These are phyloP conservation scores for Malthinus flaveolus DNA, from an alignment of 2,888 invertebrate genomes.

Conservation along the genomic window DNA sequence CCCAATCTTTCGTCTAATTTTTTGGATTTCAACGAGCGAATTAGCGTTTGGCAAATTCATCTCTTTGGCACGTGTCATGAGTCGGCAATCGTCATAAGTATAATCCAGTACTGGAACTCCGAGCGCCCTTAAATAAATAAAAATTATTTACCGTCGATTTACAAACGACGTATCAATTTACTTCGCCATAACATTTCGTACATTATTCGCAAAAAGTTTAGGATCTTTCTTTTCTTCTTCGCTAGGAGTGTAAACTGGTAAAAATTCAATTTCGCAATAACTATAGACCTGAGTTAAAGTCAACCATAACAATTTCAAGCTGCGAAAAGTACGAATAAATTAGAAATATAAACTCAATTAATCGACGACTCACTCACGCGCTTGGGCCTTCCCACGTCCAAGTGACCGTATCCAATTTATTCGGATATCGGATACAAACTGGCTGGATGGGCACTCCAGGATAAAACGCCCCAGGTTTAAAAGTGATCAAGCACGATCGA, in stretches of 20 bases:
- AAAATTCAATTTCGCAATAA: constrained; percentile 86
- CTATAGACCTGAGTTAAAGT: constrained; percentile 87
- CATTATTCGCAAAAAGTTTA: constrained; percentile 87
- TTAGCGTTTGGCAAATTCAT: constrained; percentile 77
- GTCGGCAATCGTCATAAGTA: constrained; percentile 88
- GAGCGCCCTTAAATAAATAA: constrained; percentile 65
- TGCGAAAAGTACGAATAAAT: constrained; percentile 51
- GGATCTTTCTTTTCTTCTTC: constrained; percentile 85
- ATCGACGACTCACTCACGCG: constrained; percentile 69
- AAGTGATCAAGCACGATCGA: constrained; percentile 85
- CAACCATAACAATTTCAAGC: constrained; percentile 82
- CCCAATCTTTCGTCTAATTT: constrained; percentile 77
- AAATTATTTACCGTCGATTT: constrained; percentile 16
- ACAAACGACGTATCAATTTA: constrained; percentile 47
- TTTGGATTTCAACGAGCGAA: constrained; percentile 76
- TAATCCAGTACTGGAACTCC: constrained; percentile 87
- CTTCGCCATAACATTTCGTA: constrained; percentile 89
- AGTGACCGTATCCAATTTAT: constrained; percentile 84
- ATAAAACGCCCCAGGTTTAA: constrained; percentile 92
- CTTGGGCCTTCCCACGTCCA: constrained; percentile 97
- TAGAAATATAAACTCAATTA: not conserved
- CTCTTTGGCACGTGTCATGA: constrained; percentile 82
- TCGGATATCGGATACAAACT: constrained; percentile 88
- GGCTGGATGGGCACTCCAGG: constrained; percentile 96
- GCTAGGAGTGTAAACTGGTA: constrained; percentile 88